Percentiles rank a stretch among this genome's conserved stretches.
Conservation (phyloP, 2,797 vertebrate species). For the Arctocebus calabarensis region DNA sequence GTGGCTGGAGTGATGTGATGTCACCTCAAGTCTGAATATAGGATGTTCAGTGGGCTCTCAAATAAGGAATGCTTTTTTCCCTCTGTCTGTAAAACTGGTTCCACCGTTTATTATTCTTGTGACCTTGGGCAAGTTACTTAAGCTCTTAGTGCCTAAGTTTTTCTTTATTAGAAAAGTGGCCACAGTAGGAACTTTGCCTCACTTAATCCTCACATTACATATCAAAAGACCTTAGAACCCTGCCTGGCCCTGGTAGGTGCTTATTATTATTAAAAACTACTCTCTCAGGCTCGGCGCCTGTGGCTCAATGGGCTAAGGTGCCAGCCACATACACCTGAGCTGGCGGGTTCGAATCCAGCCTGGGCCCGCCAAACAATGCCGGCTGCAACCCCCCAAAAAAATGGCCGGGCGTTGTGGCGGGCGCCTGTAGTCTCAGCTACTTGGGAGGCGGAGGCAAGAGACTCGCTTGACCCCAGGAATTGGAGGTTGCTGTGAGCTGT, state of each 20-base stretch:
- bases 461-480: too few species aligned
- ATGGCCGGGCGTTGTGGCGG: too few species aligned
- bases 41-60: background rate
- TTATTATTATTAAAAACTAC: background rate
- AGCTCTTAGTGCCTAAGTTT: slow-evolving; percentile 1
- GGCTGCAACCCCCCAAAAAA: too few species aligned
- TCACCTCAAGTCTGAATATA: background rate
- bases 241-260: background rate
- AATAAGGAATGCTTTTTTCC: background rate
- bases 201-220: background rate
- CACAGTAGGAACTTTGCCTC: background rate
- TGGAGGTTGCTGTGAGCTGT: too few species aligned
- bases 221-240: background rate
- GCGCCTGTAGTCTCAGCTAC: too few species aligned
- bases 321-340: too few species aligned
- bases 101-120: background rate
- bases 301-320: too few species aligned
- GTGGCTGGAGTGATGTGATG: background rate
- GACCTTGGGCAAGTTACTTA: slow-evolving; percentile 11
- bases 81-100: background rate
- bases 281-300: too few species aligned
- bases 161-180: slow-evolving; percentile 40
- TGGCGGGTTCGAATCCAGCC: too few species aligned
- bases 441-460: too few species aligned
- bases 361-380: too few species aligned